A percentile compares a stretch with the other conserved stretches of the same genome.
phyloP scores from a whole-genome alignment of 2,888 invertebrate genomes.

The Sesamia inferens region DNA sequence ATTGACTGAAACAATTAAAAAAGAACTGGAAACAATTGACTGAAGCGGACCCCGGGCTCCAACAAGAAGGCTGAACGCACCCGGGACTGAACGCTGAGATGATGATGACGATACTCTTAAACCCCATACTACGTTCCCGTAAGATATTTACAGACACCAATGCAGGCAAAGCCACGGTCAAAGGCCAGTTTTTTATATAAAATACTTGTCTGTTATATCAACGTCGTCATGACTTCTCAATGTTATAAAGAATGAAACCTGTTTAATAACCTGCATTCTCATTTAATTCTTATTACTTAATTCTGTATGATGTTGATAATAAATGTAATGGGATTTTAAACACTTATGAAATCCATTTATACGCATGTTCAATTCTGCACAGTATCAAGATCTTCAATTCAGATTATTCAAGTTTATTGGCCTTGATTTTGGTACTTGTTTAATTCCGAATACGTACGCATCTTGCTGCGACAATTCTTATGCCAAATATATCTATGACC shows the following conservation, averaged over 20 bases:
- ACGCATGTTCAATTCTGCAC: neutral
- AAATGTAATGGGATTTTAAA: slow-evolving; percentile 14
- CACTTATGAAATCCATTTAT: slow-evolving; percentile 1
- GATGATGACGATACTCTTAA: neutral
- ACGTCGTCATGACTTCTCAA: neutral
- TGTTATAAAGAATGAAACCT: slow-evolving; percentile 23
- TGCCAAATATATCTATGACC: neutral
- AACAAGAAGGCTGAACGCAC: too few species aligned
- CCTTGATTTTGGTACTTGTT: neutral
- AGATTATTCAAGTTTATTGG: neutral
- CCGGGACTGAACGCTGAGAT: too few species aligned
- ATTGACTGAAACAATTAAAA: too few species aligned
- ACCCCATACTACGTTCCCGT: neutral
- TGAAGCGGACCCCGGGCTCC: too few species aligned
- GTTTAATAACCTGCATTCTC: slow-evolving; percentile 24
- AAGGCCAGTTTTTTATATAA: slow-evolving; percentile 1
- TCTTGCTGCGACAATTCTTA: slow-evolving; percentile 4
- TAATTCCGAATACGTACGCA: neutral
- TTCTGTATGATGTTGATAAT: slow-evolving; percentile 4
- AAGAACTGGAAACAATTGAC: too few species aligned
- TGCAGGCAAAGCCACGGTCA: neutral
- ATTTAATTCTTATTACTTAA: slow-evolving; percentile 33
- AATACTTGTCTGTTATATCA: neutral
- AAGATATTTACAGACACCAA: neutral
- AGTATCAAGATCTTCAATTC: neutral